Evolutionary conservation across 2,888 invertebrate species (phyloP), one percentile per base, ranked within the genome.

Genomic region (Cataglyphis cursor): DNA sequence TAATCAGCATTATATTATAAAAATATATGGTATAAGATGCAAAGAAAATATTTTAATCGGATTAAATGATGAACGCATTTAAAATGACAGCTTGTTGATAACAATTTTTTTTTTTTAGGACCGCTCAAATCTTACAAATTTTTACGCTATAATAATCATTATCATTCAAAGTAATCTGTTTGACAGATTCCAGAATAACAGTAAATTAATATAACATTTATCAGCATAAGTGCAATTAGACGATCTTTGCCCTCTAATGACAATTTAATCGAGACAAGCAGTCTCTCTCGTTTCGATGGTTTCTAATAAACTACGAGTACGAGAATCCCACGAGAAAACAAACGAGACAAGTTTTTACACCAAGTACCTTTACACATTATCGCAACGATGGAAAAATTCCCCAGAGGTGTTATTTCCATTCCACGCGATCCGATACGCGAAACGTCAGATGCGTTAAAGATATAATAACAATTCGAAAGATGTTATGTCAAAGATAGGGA

Each of bases 211-310:
- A 51, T 8, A 18, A 51, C n/a, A 51, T 8, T 51, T n/a, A n/a
- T 12, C 15, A 28, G 24, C 35, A 0, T n/a, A 65, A 57, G 15
- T 24, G 24, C 35, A 59, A 72, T 72, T 68, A 44, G 44, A 18
- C 57, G 35, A 44, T 44, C 10, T 59, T 78, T 54, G 31, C 21
- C 9, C 3, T 5, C 66, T 68, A 68, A 78, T 31, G 44, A 35
- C 78, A 48, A 44, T 80, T 59, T 80, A 80, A 80, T 72, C 61
- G 59, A 80, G 48, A 72, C 61, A 80, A 80, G 78, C 59, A 12
- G n/a, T 18, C 31, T 35, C 44, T 51, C 44, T 51, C 72, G 2
- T 51, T 8, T 12, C 75, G 35, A 51, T 76, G 21, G 41, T 41
- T 28, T 28, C 54, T 68, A 76, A 76, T 59, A 78, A 70, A 78